Conservation (phyloP, 2,113 vertebrate genomes). For the Pardalotus punctatus region DNA sequence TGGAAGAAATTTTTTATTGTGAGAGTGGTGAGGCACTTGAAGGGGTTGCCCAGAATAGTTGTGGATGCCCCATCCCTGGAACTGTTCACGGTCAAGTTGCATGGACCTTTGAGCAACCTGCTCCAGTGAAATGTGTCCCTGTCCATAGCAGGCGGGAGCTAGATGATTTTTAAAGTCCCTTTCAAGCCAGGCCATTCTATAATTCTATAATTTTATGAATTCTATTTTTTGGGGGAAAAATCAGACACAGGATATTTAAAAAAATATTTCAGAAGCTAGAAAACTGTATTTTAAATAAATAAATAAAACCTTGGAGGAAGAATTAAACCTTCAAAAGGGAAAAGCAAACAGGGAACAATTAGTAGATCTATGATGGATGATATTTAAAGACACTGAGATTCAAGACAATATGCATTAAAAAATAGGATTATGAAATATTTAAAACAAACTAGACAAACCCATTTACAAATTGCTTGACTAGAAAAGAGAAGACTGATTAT, state of each 20-base stretch:
- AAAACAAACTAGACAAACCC: not conserved
- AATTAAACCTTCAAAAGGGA: not conserved
- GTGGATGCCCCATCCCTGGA: not conserved
- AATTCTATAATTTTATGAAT: not conserved
- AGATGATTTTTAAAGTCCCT: not conserved
- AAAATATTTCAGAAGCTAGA: not conserved
- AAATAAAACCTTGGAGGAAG: not conserved
- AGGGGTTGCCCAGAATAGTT: not conserved
- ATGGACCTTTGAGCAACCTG: not conserved
- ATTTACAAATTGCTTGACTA: not conserved
- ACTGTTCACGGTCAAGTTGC: not conserved
- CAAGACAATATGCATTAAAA: accelerated
- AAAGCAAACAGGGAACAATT: not conserved
- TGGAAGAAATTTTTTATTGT: not conserved
- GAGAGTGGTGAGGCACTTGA: not conserved
- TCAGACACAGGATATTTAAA: too few species aligned
- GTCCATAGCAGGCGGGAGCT: not conserved
- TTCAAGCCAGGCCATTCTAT: not conserved
- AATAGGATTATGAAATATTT: not conserved
- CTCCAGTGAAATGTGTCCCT: not conserved
- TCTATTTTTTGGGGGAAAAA: accelerated
- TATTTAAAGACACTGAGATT: not conserved
- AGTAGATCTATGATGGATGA: not conserved
- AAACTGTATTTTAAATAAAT: not conserved
- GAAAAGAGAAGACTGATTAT: not conserved